Base-by-base conservation (phyloP, 1,140 invertebrate genomes). In the Cherax quadricarinatus region DNA sequence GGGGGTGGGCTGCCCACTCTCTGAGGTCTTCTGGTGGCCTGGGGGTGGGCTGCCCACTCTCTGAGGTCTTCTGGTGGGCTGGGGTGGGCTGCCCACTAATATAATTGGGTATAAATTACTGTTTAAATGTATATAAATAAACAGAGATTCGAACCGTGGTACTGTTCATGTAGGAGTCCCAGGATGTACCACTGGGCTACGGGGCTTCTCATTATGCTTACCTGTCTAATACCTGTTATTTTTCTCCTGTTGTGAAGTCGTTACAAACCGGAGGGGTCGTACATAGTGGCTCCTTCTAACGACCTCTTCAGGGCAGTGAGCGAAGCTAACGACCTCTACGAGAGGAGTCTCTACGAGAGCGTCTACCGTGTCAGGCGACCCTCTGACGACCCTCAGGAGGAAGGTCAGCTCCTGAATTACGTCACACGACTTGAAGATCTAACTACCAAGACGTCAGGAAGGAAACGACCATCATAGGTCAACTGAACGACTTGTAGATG, bases 81-180 rank as follows among this genome's bases (percentile, higher is more conserved):
- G n/a, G n/a, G 14, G 92, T 93, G 75, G 92, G 92, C 51, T 93
- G 92, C 57, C 92, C 92, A 4, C 86, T 93, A n/a, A n/a, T n/a
- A n/a, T n/a, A n/a, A n/a, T n/a, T n/a, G n/a, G n/a, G n/a, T n/a
- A 41, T 41, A 41, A 41, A 41, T 41, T 41, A 0, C 2, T 41
- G 30, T 41, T 41, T 41, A 41, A 1, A 41, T 1, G 30, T 41
- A 41, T 41, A 41, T 1, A 0, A 41, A 41, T 41, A 2, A 2
- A 41, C 30, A 41, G 30, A 41, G 30, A 41, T 2, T 41, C 30
- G 30, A 41, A 41, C 30, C 30, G 30, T 41, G 30, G 30, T 41
- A 41, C 30, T 41, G 30, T 41, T 41, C 30, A 41, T 0, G 30
- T 41, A 0, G 30, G 30, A 41, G 30, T 0, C 30, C 30, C 30